Evolutionary conservation across 2,113 vertebrate genomes (phyloP), one percentile per base, ranked within the genome.

Genomic region (Callipepla californica): DNA sequence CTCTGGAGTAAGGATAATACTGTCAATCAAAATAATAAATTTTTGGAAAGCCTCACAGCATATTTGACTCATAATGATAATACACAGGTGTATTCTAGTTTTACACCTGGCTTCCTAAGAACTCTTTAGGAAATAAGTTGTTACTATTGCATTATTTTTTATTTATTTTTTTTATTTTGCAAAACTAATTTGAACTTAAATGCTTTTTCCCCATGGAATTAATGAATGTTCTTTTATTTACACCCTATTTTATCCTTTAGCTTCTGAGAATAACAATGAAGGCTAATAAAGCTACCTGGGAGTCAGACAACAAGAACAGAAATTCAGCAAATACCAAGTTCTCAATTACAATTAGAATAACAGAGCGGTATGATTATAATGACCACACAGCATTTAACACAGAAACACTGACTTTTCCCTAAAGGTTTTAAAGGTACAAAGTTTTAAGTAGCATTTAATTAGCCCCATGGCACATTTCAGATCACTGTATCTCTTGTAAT

Each of bases 171-270:
- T 40, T 40, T 40, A 69, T 80, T 47, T 47, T 77, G 34, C 28
- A 80, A 85, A 89, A 77, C 16, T 65, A 59, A 76, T 9, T 13
- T 40, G 45, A 84, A 65, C 16, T 28, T 48, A 36, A 28, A 44
- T 67, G 11, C 51, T 38, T 42, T 20, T 5, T 20, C 4, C 6
- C 30, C 17, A 6, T 0, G 0, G 38, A 57, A 79, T 38, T 34
- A 69, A 73, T 0, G 0, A 67, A 30, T 14, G 21, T 2, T 74
- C 18, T 47, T 17, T 50, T 5, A 5, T 17, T 38, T 26, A 30
- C 2, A 13, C 10, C 12, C 6, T 36, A 26, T 62, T 57, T 58
- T 61, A 40, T 40, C 45, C 19, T 21, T 77, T 2, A 0, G 14
- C 26, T 87, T 50, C 42, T 55, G 77, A 58, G 30, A 42, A 53